Evolutionary conservation across 35 echinoderm and acorn worm genomes (phyloP), one percentile per base, ranked within the genome.

Genomic region (Diadema setosum): DNA sequence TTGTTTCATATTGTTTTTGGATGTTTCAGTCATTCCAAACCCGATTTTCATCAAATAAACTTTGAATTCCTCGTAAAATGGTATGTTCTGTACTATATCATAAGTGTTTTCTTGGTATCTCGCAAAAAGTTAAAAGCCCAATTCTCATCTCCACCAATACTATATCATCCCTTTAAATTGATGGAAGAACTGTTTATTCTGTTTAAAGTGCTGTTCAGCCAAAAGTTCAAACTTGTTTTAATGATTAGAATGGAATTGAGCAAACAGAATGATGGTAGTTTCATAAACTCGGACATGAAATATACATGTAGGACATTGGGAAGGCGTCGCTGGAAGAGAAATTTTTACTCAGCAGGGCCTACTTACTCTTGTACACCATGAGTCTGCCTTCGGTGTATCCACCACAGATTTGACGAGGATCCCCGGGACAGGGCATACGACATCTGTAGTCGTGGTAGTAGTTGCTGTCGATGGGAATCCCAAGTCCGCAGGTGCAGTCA

Each of bases 341-440:
- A n/a, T 55, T n/a, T 12, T 12, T 16, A 16, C 49, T 0, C 49
- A 12, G 21, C 5, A 59, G 20, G 20, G 0, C 27, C 37, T 34
- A 78, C 73, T 78, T 20, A 78, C 73, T 78, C n/a, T 78, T 78
- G 25, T 78, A 78, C 2, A 78, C 40, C 73, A 78, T 78, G 4
- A 78, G 17, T 44, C 73, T 78, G 2, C 73, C 73, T 17, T 78
- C 73, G 5, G 73, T 78, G 73, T 78, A 78, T 43, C 73, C 73
- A 17, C 73, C 73, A 23, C 73, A 78, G 73, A 78, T 36, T n/a
- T 78, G 73, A 9, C 40, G 36, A 24, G 73, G 37, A 36, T 78
- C 40, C 27, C 73, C 73, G 0, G 73, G 73, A 78, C 73, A 78
- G 11, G 73, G 33, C 73, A 78, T 78, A 39, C 73, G 33, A 78